Conservation (phyloP, 2,797 vertebrate species). For the Sebastes kiyomatsui region DNA sequence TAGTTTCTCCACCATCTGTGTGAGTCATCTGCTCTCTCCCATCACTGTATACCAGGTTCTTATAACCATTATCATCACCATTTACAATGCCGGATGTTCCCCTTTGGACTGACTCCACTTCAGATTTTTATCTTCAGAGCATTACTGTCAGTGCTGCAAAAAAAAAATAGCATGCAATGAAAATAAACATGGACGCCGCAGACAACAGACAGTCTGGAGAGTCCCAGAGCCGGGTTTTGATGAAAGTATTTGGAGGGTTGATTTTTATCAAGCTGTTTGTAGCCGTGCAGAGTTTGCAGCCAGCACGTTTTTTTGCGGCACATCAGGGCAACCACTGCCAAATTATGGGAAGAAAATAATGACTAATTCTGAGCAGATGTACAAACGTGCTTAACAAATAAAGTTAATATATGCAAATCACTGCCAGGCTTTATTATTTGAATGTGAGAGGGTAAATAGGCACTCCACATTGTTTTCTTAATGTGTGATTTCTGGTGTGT, state of each 20-base stretch:
- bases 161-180: not conserved
- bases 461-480: constrained; percentile 13
- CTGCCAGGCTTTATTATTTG: constrained; percentile 38
- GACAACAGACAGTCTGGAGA: not conserved
- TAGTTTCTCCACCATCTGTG: constrained; percentile 69
- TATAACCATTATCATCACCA: constrained; percentile 63
- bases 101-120: constrained; percentile 25
- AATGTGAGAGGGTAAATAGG: not conserved
- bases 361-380: constrained; percentile 63
- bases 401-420: constrained; percentile 58
- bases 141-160: constrained; percentile 14
- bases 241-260: not conserved
- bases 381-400: constrained; percentile 19
- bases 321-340: constrained; percentile 39
- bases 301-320: not conserved
- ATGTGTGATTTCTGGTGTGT: constrained; percentile 30
- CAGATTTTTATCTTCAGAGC: constrained; percentile 19
- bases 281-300: constrained; percentile 20
- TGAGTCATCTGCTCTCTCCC: constrained; percentile 62
- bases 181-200: not conserved
- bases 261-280: constrained; percentile 35
- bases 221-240: constrained; percentile 23
- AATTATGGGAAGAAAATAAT: constrained; percentile 49
- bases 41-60: constrained; percentile 41
- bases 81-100: constrained; percentile 36